Conservation (phyloP, 2,113 vertebrate species). For the Periophthalmodon schlosseri region DNA sequence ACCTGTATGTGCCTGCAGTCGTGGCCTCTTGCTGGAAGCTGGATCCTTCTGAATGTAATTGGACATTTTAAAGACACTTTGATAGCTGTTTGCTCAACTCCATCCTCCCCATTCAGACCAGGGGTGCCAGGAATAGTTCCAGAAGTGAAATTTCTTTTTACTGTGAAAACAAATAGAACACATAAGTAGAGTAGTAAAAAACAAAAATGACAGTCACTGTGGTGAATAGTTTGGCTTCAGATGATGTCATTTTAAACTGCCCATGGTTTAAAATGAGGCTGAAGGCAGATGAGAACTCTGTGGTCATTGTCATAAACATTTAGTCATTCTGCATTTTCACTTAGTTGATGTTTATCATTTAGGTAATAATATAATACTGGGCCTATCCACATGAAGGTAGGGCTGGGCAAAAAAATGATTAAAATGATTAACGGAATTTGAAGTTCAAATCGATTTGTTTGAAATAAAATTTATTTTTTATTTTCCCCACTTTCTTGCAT, state of each 20-base stretch:
- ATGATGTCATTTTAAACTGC: not conserved
- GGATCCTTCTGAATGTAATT: constrained; percentile 95
- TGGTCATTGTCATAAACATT: not conserved
- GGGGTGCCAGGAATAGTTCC: constrained; percentile 92
- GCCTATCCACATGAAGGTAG: not conserved
- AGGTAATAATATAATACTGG: not conserved
- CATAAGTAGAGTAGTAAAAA: not conserved
- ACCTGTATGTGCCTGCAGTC: constrained; percentile 97
- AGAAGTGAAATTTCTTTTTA: constrained; percentile 94
- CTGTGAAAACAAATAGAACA: constrained; percentile 51
- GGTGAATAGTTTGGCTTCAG: not conserved
- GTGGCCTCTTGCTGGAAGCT: constrained; percentile 92
- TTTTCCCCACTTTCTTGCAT: too few relatives aligned
- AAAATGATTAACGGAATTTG: too few relatives aligned
- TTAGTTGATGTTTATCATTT: not conserved
- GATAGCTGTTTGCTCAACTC: constrained; percentile 94
- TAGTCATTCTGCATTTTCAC: too few relatives aligned
- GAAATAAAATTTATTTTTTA: too few relatives aligned
- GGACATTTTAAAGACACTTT: constrained; percentile 97
- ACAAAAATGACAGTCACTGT: not conserved
- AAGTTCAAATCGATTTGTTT: too few relatives aligned
- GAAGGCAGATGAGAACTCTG: not conserved
- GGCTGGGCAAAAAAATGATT: too few relatives aligned
- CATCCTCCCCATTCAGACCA: constrained; percentile 91
- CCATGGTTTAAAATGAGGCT: not conserved